A percentile compares a stretch with the other conserved stretches of the same genome.
Conservation (phyloP, 2,888 invertebrate species). For the Therioaphis trifolii region DNA sequence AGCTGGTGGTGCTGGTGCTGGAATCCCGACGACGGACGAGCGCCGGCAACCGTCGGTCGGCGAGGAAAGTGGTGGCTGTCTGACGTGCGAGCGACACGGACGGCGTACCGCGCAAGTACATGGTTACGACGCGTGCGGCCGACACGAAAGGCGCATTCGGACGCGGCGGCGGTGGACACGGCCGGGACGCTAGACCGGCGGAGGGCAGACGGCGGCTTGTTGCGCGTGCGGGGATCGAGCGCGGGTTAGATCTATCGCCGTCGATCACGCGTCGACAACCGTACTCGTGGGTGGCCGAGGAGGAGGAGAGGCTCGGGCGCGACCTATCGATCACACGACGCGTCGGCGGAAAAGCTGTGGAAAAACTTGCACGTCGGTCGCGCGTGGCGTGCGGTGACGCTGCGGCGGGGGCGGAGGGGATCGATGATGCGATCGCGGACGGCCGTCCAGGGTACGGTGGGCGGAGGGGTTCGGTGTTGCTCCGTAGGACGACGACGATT, state of each 20-base stretch:
- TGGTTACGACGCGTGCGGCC: background rate
- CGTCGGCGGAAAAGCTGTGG: too few species aligned
- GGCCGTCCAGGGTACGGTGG: too few species aligned
- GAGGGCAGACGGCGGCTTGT: background rate
- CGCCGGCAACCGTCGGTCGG: background rate
- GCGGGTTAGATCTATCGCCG: background rate
- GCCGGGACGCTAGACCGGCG: background rate
- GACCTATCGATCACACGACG: too few species aligned
- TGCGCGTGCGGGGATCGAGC: background rate
- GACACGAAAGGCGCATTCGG: slow-evolving; percentile 20
- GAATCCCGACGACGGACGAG: background rate
- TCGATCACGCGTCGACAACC: too few species aligned
- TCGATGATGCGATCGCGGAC: too few species aligned
- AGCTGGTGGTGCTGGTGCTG: background rate
- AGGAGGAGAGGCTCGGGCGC: too few species aligned
- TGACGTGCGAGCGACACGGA: background rate
- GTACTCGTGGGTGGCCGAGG: too few species aligned
- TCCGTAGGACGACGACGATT: too few species aligned
- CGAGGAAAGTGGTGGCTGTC: background rate
- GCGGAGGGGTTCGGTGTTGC: too few species aligned
- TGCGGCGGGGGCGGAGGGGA: too few species aligned
- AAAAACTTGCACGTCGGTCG: too few species aligned
- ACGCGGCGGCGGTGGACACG: background rate
- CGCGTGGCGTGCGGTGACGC: too few species aligned
- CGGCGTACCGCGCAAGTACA: slow-evolving; percentile 17